phyloP scores from a whole-genome alignment of 2,113 vertebrate species.

The Scomber japonicus region DNA sequence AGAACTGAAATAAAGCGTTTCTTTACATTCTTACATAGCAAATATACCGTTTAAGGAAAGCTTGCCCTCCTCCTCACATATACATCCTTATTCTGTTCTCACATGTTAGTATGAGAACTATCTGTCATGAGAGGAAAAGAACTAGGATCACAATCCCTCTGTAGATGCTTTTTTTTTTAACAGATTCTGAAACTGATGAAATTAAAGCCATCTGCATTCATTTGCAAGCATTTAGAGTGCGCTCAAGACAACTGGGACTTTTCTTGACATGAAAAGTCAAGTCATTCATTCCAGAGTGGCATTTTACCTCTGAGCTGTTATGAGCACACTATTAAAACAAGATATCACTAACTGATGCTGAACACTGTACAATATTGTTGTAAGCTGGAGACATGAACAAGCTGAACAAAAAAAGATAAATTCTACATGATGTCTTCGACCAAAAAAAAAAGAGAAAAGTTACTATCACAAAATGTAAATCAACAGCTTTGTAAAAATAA shows the following conservation, averaged over 20 bases:
- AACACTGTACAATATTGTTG: background rate
- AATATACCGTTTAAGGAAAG: background rate
- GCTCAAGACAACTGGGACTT: background rate
- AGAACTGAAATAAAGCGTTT: background rate
- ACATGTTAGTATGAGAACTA: background rate
- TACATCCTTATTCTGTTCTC: background rate
- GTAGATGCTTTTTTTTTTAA: background rate
- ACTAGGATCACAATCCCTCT: background rate
- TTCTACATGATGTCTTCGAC: slow-evolving; percentile 15
- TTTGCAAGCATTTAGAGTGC: background rate
- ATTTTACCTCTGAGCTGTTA: background rate
- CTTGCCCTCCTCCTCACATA: background rate
- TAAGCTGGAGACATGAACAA: background rate
- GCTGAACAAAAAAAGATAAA: slow-evolving; percentile 1
- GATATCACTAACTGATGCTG: background rate
- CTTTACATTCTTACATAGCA: background rate
- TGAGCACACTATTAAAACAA: slow-evolving; percentile 10
- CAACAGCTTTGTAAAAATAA: slow-evolving; percentile 51
- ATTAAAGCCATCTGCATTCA: background rate
- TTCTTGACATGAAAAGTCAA: background rate
- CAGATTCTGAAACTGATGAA: background rate
- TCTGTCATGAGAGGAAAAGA: no score
- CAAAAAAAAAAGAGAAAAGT: background rate
- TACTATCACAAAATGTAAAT: slow-evolving; percentile 47
- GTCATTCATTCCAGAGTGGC: background rate